Conservation (phyloP, 2,113 vertebrate genomes). For the Ptilorrhoa leucosticta region DNA sequence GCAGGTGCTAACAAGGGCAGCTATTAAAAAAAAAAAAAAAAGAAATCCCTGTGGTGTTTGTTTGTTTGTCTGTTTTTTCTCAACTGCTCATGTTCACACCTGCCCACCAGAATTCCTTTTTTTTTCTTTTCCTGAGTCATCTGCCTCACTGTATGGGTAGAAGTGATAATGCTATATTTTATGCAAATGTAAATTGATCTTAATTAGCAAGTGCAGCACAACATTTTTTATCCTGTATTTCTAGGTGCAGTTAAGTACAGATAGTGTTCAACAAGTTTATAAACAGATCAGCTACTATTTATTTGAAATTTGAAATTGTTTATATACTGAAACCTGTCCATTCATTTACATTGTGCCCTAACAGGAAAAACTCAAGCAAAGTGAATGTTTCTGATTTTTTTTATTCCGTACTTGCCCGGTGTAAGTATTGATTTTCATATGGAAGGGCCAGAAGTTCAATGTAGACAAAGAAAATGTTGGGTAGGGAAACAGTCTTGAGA, state of each 20-base stretch:
- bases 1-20: background rate
- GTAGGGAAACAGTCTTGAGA: background rate
- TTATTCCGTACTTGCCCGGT: fast-evolving
- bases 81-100: background rate
- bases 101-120: background rate
- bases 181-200: background rate
- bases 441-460: background rate
- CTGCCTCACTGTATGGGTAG: background rate
- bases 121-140: background rate
- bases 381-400: background rate
- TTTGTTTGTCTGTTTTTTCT: background rate
- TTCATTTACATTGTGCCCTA: background rate
- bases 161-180: background rate
- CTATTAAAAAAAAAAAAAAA: background rate
- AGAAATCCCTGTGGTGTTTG: background rate
- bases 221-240: background rate
- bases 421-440: background rate
- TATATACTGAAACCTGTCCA: background rate
- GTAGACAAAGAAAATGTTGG: background rate
- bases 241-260: background rate
- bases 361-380: background rate
- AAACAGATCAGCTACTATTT: background rate
- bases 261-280: background rate
- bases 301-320: background rate
- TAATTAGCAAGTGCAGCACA: background rate